Conservation (phyloP, 2,797 vertebrate species). For the Coregonus suidteri region DNA sequence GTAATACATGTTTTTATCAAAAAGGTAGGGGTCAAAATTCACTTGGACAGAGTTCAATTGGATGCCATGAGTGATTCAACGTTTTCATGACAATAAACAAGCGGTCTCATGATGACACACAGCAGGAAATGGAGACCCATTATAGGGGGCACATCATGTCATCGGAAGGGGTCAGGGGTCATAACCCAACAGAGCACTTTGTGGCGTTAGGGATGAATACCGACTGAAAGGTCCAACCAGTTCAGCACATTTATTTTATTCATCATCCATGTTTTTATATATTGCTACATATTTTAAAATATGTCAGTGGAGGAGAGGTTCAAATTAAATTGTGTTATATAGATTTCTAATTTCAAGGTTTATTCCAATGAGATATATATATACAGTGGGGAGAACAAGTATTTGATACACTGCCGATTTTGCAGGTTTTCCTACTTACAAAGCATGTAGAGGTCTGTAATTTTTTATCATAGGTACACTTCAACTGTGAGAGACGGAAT, state of each 20-base stretch:
- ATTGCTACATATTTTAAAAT: conserved; percentile 39
- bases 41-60: not conserved
- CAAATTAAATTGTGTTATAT: conserved; percentile 41
- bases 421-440: no score
- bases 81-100: not conserved
- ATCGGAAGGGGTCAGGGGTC: not conserved
- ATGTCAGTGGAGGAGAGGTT: conserved; percentile 63
- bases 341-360: conserved; percentile 33
- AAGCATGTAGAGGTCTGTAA: no score
- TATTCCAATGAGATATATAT: conserved; percentile 1
- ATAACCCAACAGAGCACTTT: conserved; percentile 13
- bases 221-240: conserved; percentile 17
- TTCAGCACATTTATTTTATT: conserved; percentile 25
- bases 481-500: no score
- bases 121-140: not conserved
- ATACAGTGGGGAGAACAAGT: no score
- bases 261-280: conserved; percentile 18
- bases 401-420: no score
- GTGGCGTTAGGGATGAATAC: conserved; percentile 25
- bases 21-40: no score
- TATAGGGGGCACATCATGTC: not conserved
- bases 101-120: not conserved
- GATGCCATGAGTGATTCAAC: not conserved
- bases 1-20: no score
- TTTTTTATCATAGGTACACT: no score